phyloP scores from a whole-genome alignment of 2,113 vertebrate genomes.

The Bubo blakistoni region DNA sequence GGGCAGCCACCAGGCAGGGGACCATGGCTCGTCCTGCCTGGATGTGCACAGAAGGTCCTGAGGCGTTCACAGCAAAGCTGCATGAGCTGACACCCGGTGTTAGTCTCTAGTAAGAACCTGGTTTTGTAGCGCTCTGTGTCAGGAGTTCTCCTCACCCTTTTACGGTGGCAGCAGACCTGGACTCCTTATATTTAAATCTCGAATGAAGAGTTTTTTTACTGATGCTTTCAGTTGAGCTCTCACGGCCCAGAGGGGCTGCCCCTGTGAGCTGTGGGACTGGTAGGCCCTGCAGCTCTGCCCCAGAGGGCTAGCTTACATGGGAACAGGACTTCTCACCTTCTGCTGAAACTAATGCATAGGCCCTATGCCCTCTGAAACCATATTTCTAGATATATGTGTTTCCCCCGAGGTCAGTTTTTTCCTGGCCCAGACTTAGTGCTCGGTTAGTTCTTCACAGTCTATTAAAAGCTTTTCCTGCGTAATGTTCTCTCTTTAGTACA shows the following conservation, averaged over 20 bases:
- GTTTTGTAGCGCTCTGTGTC: neutral
- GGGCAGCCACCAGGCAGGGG: neutral
- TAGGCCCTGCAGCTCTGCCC: neutral
- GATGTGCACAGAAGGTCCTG: neutral
- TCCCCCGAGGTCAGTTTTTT: neutral
- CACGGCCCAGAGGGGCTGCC: fast-evolving
- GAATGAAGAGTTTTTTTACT: neutral
- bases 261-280: neutral
- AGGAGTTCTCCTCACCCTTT: neutral
- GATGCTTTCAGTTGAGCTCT: neutral
- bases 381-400: neutral
- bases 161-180: neutral
- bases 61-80: neutral
- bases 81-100: neutral
- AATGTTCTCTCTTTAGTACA: neutral
- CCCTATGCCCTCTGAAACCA: neutral
- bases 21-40: neutral
- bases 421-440: neutral
- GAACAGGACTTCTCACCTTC: neutral
- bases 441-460: neutral
- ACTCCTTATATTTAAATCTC: neutral
- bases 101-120: neutral
- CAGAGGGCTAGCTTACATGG: fast-evolving
- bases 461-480: neutral
- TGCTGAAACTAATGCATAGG: neutral